phyloP scores from a whole-genome alignment of 2,888 invertebrate genomes.

The Caenorhabditis japonica region DNA sequence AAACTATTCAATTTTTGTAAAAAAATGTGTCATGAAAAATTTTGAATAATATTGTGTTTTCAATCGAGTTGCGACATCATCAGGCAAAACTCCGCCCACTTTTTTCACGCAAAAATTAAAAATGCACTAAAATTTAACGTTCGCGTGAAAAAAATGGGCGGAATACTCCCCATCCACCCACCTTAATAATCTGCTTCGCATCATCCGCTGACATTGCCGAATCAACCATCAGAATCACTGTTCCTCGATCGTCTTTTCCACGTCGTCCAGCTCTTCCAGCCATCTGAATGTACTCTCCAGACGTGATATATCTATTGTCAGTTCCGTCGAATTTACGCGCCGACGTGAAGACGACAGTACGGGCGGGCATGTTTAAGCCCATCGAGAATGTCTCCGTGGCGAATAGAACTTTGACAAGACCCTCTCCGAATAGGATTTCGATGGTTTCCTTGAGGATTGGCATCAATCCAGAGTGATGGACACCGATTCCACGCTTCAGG shows the following conservation, averaged over 20 bases:
- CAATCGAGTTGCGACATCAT: no score
- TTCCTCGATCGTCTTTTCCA: conserved; percentile 89
- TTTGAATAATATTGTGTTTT: no score
- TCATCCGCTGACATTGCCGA: conserved; percentile 86
- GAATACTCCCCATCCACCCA: conserved; percentile 14
- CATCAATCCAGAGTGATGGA: conserved; percentile 91
- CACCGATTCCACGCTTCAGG: conserved; percentile 93
- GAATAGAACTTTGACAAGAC: conserved; percentile 93
- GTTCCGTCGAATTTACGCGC: conserved; percentile 97
- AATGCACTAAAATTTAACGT: neutral
- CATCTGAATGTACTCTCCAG: conserved; percentile 99
- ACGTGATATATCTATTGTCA: conserved; percentile 86
- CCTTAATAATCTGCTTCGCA: conserved; percentile 81
- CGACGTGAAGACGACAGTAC: conserved; percentile 96
- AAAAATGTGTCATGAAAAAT: no score
- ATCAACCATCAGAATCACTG: conserved; percentile 98
- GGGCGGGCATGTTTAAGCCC: conserved; percentile 99
- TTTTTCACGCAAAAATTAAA: no score
- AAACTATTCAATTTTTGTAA: no score
- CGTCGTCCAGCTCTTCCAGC: conserved; percentile 97
- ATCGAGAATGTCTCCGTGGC: conserved; percentile 99
- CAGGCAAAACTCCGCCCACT: no score
- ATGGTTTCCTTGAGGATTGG: conserved; percentile 98
- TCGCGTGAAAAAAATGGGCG: no score
- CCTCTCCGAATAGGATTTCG: conserved; percentile 97